Evolutionary conservation across 1,140 invertebrate genomes (phyloP).

Genomic region (Protaetia brevitarsis): DNA sequence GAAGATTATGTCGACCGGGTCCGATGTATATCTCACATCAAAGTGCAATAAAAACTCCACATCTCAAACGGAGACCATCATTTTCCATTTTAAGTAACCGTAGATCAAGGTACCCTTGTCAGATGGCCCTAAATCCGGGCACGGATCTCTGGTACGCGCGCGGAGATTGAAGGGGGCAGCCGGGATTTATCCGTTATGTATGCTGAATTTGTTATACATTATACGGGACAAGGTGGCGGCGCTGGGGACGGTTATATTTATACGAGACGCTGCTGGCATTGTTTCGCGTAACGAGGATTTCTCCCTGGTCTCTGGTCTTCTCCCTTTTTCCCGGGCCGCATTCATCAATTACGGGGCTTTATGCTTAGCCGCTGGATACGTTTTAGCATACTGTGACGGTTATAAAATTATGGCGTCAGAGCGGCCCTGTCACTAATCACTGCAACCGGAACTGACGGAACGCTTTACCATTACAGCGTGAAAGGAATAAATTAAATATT

Average conservation of each 20-base stretch:
- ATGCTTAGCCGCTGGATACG: not conserved
- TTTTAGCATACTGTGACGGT: not conserved
- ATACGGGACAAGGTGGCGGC: conserved; percentile 9
- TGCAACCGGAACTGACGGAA: no score
- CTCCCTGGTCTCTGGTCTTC: not conserved
- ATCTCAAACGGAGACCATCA: conserved; percentile 33
- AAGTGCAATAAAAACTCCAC: conserved; percentile 34
- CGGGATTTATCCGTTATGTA: conserved; percentile 29
- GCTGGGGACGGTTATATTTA: conserved; percentile 4
- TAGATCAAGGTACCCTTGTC: conserved; percentile 32
- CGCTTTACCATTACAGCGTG: no score
- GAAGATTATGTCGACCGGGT: conserved; percentile 26
- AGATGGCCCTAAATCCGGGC: conserved; percentile 27
- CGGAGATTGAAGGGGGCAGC: conserved; percentile 24
- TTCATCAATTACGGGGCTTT: not conserved
- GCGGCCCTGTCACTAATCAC: not conserved
- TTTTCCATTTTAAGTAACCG: conserved; percentile 35
- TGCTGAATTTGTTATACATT: conserved; percentile 29
- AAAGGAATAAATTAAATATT: no score
- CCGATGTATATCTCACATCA: conserved; percentile 33
- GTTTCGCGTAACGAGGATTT: not conserved
- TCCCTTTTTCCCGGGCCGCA: not conserved
- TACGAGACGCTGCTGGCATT: not conserved
- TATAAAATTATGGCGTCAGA: not conserved
- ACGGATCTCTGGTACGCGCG: conserved; percentile 12